Evolutionary conservation across 2,797 vertebrate species (phyloP), one percentile per base, ranked within the genome.

Genomic region (Gorsachius magnificus): DNA sequence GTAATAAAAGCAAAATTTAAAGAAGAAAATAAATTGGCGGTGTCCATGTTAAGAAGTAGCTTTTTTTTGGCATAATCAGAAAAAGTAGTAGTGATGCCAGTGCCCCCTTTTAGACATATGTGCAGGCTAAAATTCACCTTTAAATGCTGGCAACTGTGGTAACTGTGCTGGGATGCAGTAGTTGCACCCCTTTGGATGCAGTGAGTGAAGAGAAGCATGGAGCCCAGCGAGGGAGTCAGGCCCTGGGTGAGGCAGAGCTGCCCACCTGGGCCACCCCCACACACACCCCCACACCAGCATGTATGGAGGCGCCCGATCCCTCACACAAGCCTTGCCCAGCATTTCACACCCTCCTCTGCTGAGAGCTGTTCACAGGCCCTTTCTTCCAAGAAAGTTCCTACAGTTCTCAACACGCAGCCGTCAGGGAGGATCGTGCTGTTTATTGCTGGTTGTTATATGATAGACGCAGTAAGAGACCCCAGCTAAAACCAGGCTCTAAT

Each of bases 181-280:
- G 13, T 26, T 38, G 11, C n/a, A 41, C 26, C 22, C 41, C 38
- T 61, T n/a, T 50, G 51, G 26, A 43, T 17, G 29, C 29, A 72
- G 14, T 6, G 29, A 38, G 21, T 6, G 43, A 57, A 41, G 35
- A 36, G 68, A 43, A 84, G 15, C 21, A 48, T 1, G 1, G 41
- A 86, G 29, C 5, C 26, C 60, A 60, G 22, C 0, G 4, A 35
- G 38, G 0, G 1, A 65, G 26, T 10, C 0, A 0, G 7, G 31
- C 16, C 54, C n/a, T 35, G 35, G 20, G 25, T 35, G 38, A 69
- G 50, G 36, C 36, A 36, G 51, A 68, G 29, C 13, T 43, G 41
- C 57, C 38, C 66, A n/a, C n/a, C 22, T 29, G 46, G 80, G 64
- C 26, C 51, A 54, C 35, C 29, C 68, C n/a, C 36, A 53, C 41